A percentile compares a stretch with the other conserved stretches of the same genome.
Conservation (phyloP, 2,888 invertebrate species). For the Hecatera dysodea region DNA sequence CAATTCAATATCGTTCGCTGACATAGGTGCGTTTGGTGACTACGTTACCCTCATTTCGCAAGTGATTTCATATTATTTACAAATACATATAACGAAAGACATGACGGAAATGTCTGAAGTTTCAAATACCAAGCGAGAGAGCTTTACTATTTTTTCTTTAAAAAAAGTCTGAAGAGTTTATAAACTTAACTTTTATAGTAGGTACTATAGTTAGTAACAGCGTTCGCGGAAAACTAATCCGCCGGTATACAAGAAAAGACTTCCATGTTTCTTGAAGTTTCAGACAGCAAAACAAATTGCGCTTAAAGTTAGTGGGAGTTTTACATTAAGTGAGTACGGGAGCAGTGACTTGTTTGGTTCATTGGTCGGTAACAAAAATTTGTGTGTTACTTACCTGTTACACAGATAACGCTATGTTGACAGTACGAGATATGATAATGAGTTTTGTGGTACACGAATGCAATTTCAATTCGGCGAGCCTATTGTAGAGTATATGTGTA, state of each 20-base stretch:
- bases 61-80: background rate
- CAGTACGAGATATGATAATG: too few species aligned
- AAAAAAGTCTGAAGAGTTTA: conserved; percentile 18
- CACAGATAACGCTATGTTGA: too few species aligned
- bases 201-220: conserved; percentile 14
- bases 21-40: background rate
- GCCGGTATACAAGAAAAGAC: conserved; percentile 33
- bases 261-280: conserved; percentile 39
- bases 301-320: conserved; percentile 34
- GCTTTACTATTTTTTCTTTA: conserved; percentile 10
- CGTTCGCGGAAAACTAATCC: conserved; percentile 38
- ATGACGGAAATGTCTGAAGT: background rate
- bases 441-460: too few species aligned
- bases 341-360: background rate
- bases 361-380: background rate
- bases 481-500: too few species aligned
- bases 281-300: conserved; percentile 51
- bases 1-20: background rate
- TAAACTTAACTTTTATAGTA: conserved; percentile 29
- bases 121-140: background rate
- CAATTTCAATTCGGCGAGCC: too few species aligned
- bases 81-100: background rate
- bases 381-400: too few species aligned
- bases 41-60: background rate
- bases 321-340: background rate